A percentile compares a stretch with the other conserved stretches of the same genome.
phyloP scores from a whole-genome alignment of 2,888 invertebrate species.

The Drosophila tripunctata region DNA sequence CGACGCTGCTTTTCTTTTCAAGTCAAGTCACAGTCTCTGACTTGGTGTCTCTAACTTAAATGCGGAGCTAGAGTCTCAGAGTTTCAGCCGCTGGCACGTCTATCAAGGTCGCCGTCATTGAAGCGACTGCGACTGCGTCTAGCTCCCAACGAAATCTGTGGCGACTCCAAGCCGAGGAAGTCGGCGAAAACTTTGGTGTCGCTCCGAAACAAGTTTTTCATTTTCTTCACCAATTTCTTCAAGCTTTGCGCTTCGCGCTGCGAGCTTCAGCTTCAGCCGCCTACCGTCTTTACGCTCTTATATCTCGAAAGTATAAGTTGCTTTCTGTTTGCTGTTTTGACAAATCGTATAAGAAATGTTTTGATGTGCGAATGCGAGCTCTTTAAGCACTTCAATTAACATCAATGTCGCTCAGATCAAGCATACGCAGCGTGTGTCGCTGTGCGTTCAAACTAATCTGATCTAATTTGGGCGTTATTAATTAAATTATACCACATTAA shows the following conservation, averaged over 20 bases:
- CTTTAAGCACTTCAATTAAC: slow-evolving; percentile 63
- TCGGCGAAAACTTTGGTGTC: slow-evolving; percentile 43
- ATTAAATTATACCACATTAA: too few relatives aligned
- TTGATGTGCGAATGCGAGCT: slow-evolving; percentile 51
- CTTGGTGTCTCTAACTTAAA: slow-evolving; percentile 27
- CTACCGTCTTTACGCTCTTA: slow-evolving; percentile 68
- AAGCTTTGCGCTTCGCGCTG: neutral
- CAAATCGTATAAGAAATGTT: slow-evolving; percentile 73
- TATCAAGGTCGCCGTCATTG: slow-evolving; percentile 84
- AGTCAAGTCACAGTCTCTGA: neutral
- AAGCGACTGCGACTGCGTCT: slow-evolving; percentile 73
- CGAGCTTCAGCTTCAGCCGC: slow-evolving; percentile 9
- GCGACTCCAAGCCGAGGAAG: slow-evolving; percentile 44
- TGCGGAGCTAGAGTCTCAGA: too few relatives aligned
- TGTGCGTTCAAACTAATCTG: neutral
- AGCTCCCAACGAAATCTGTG: neutral
- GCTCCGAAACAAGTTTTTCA: slow-evolving; percentile 67
- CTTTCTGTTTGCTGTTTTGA: slow-evolving; percentile 77
- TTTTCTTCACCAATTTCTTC: slow-evolving; percentile 29
- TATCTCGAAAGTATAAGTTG: slow-evolving; percentile 77
- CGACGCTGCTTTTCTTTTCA: slow-evolving; percentile 28
- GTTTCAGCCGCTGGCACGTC: slow-evolving; percentile 82
- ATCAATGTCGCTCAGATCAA: slow-evolving; percentile 22
- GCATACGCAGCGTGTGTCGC: slow-evolving; percentile 46
- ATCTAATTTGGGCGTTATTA: neutral